phyloP scores from a whole-genome alignment of 2,113 vertebrate species.

The Ceyx margarethae region DNA sequence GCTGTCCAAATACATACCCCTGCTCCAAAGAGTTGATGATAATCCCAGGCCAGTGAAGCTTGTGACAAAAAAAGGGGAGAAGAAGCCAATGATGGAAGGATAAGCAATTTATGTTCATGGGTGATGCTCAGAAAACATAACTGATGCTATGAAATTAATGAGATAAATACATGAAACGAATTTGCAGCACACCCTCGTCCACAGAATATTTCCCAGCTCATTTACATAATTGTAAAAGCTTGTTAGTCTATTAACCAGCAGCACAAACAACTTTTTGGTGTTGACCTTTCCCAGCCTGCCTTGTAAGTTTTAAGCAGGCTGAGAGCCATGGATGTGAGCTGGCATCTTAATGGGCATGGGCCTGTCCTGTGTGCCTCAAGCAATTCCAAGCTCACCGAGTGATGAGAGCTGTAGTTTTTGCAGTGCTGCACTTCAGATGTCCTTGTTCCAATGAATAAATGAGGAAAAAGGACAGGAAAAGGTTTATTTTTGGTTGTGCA shows the following conservation, averaged over 20 bases:
- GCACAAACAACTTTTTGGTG: background rate
- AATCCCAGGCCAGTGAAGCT: background rate
- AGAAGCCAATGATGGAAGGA: background rate
- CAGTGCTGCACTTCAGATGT: no score
- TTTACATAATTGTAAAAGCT: background rate
- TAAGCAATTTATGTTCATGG: background rate
- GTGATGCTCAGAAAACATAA: background rate
- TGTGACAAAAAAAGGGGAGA: background rate
- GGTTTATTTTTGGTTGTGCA: background rate
- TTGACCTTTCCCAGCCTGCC: background rate
- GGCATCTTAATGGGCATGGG: background rate
- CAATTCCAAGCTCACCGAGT: background rate
- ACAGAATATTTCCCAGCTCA: background rate
- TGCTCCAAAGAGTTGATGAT: background rate
- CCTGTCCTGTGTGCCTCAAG: background rate
- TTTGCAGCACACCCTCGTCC: background rate
- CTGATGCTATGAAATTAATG: background rate
- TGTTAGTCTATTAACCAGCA: background rate
- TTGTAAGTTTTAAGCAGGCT: background rate
- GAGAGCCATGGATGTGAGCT: fast-evolving
- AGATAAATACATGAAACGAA: background rate
- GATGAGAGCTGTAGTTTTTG: fast-evolving
- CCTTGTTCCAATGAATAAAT: background rate
- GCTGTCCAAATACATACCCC: background rate
- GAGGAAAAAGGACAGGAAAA: background rate